These are phyloP conservation scores for Lasiurus cinereus DNA, from an alignment of 2,113 vertebrate species.

Conservation along the genomic window DNA sequence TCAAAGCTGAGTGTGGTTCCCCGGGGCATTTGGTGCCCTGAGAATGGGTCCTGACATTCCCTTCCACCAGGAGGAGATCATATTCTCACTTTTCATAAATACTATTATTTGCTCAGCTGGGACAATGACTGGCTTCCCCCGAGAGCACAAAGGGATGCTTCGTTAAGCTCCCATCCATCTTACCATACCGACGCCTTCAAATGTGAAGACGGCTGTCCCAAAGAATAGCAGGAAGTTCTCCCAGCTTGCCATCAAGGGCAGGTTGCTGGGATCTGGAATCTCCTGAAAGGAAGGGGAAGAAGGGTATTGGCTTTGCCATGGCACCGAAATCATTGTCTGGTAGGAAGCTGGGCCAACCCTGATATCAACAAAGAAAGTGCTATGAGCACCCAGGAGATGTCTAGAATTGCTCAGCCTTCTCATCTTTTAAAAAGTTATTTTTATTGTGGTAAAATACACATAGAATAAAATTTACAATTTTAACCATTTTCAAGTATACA, in stretches of 20 bases:
- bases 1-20: background rate
- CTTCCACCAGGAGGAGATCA: background rate
- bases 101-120: background rate
- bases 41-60: background rate
- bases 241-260: conserved; percentile 90
- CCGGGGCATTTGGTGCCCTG: background rate
- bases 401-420: background rate
- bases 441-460: background rate
- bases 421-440: background rate
- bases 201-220: conserved; percentile 96
- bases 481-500: background rate
- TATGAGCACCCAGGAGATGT: background rate
- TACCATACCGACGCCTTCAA: conserved; percentile 97
- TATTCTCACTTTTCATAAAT: background rate
- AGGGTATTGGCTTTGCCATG: background rate
- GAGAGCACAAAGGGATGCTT: rapidly evolving
- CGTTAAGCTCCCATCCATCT: conserved; percentile 3
- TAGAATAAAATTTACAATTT: background rate
- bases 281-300: conserved; percentile 84
- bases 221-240: conserved; percentile 96
- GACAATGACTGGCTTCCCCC: background rate
- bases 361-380: background rate
- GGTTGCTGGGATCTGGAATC: conserved; percentile 88
- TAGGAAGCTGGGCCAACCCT: background rate
- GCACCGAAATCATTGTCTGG: rapidly evolving